Base-by-base conservation (phyloP, 2,113 vertebrate genomes). In the Polypterus bichir region DNA sequence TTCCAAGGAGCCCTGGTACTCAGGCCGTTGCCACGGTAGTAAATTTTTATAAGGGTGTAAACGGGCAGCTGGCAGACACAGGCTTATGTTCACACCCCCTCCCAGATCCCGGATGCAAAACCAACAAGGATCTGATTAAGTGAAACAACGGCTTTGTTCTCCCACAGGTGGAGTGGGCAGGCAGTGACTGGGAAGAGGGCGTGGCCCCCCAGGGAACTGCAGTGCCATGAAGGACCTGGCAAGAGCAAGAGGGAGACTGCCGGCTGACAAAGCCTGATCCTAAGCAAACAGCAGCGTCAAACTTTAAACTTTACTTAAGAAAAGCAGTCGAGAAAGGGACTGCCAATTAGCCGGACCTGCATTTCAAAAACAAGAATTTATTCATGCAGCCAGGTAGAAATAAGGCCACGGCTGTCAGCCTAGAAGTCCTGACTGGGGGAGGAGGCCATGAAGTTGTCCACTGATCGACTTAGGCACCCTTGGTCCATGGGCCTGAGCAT, bases 61-160 rank as follows among this genome's bases (percentile, higher is more conserved):
- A 66, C n/a, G 49, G 48, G 53, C 65, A 66, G 65, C 60, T 66
- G 65, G 48, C 51, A 62, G 53, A 59, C 65, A 53, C 44, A 44
- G 48, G 65, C 47, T 44, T 49, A 58, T 49, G 11, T 62, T 56
- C 49, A 46, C n/a, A 46, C 3, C 10, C n/a, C 46, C 52, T 59
- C 62, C 47, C 7, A 52, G 49, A 49, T 66, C 65, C 65, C 11
- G 65, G 60, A 66, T 66, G 46, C 65, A 44, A 9, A 44, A 27
- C n/a, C 56, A 66, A 66, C 60, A 66, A 53, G 65, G 65, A 66
- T 66, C 48, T 58, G 54, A 62, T 59, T 62, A 52, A 66, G 27
- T 66, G 44, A 66, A 62, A 57, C 5, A 62, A 49, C 11, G 44
- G 27, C 65, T 62, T 66, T 66, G 65, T 66, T 66, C 55, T 10